Evolutionary conservation across 92 coral and sea anemone genomes (phyloP), one percentile per base, ranked within the genome.

Genomic region (Plumapathes pennacea): DNA sequence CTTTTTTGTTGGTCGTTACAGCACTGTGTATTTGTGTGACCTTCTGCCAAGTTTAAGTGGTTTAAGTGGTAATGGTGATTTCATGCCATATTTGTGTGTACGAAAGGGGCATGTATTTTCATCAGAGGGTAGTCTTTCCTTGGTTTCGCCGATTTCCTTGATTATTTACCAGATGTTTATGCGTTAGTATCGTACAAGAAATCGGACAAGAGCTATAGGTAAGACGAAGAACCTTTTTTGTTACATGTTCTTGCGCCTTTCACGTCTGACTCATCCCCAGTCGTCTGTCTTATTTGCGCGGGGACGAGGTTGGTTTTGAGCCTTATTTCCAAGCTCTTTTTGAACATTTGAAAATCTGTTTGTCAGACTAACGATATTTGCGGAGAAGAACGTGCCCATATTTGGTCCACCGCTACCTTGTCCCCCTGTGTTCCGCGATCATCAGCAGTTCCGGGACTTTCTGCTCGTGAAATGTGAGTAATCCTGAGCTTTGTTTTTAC

Each of bases 371-470:
- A 80, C 98, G 25, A 88, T 84, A 13, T 92, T 77, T 53, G 83
- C 98, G 19, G 98, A 92, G 50, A 74, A 84, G 62, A 88, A 83
- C 44, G 98, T 92, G 25, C 98, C 96, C 31, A 89, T 89, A 53
- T 92, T 92, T 44, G 98, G 98, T 3, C 98, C 98, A 22, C 98
- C 98, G 19, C 74, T 92, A 3, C 98, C 98, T 5, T 92, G 92
- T 41, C 90, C 96, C 3, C 88, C 96, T 10, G 84, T 92, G 20
- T 92, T 92, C 44, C 82, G 59, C 31, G 62, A 78, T 57, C 98
- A 78, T 31, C 89, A 83, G 60, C 89, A 88, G 32, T 92, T 92
- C 69, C 60, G 96, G 50, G 95, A 92, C 32, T 92, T 92, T 60
- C 83, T 92, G 38, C 96, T 92, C 10, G 95, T 92, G 18, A 92